These are phyloP conservation scores for Eucidaris tribuloides DNA, from an alignment of 35 echinoderm and acorn worm species.

Conservation along the genomic window DNA sequence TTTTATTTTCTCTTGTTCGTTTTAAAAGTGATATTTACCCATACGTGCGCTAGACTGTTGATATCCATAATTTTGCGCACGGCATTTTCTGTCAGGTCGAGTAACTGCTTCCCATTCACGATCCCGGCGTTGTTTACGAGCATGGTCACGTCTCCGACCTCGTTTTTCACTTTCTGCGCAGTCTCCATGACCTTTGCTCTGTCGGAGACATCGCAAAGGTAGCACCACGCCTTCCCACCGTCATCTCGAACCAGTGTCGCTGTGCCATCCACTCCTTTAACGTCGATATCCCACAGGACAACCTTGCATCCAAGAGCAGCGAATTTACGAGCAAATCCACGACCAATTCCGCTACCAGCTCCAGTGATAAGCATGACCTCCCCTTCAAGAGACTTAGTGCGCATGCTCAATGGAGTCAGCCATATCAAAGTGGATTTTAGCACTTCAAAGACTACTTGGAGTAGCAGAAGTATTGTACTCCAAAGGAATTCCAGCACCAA, in stretches of 20 bases:
- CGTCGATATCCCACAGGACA: constrained; percentile 57
- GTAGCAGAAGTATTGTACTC: too few relatives aligned
- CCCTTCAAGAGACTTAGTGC: too few relatives aligned
- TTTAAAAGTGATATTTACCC: too few relatives aligned
- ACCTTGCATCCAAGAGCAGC: constrained; percentile 18
- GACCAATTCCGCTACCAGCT: constrained; percentile 74
- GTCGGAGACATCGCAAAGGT: constrained; percentile 52
- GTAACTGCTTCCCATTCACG: constrained; percentile 45
- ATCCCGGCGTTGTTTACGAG: constrained; percentile 87
- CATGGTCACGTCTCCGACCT: constrained; percentile 81
- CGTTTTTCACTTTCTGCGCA: constrained; percentile 54
- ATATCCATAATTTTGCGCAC: constrained; percentile 64
- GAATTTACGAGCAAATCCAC: constrained; percentile 58
- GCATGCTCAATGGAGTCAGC: too few relatives aligned
- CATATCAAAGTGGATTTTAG: too few relatives aligned
- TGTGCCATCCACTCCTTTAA: too few relatives aligned
- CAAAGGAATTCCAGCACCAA: too few relatives aligned
- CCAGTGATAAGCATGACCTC: constrained; percentile 79
- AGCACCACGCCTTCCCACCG: constrained; percentile 52
- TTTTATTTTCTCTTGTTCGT: too few relatives aligned
- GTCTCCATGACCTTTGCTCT: constrained; percentile 57
- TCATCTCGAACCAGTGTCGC: constrained; percentile 48
- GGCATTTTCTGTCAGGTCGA: constrained; percentile 46
- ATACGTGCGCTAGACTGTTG: constrained; percentile 60
- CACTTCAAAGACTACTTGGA: too few relatives aligned